phyloP scores from a whole-genome alignment of 2,797 vertebrate genomes.

The Morelia viridis region DNA sequence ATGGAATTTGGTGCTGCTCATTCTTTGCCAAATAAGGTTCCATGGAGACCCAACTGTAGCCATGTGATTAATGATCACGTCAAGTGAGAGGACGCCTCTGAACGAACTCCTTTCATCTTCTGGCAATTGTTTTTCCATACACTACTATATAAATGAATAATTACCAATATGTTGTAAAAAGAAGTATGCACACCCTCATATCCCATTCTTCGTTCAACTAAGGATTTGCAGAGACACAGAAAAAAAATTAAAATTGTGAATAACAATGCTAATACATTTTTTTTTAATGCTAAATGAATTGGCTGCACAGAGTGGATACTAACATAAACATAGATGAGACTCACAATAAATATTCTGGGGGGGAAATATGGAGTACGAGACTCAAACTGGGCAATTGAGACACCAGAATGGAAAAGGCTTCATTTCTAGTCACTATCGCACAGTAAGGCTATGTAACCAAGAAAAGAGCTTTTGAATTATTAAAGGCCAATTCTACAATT shows the following conservation, averaged over 20 bases:
- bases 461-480: not conserved
- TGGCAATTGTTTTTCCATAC: conserved; percentile 29
- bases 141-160: conserved; percentile 18
- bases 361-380: not conserved
- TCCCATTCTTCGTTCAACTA: not conserved
- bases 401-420: not conserved
- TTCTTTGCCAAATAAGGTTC: not conserved
- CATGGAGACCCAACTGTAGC: not conserved
- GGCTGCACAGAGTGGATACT: not conserved
- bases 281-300: not conserved
- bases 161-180: conserved; percentile 3
- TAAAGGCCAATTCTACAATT: not conserved
- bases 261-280: not conserved
- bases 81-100: not conserved
- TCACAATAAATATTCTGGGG: not conserved
- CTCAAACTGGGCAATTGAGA: not conserved
- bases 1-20: not conserved
- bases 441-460: not conserved
- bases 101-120: not conserved
- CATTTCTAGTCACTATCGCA: not conserved
- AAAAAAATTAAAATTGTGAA: not conserved
- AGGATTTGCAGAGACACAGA: not conserved
- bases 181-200: not conserved
- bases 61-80: not conserved
- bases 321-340: not conserved